These are phyloP conservation scores for Pseudomyrmex sp. DNA, from an alignment of 1,140 invertebrate species.

Conservation along the genomic window DNA sequence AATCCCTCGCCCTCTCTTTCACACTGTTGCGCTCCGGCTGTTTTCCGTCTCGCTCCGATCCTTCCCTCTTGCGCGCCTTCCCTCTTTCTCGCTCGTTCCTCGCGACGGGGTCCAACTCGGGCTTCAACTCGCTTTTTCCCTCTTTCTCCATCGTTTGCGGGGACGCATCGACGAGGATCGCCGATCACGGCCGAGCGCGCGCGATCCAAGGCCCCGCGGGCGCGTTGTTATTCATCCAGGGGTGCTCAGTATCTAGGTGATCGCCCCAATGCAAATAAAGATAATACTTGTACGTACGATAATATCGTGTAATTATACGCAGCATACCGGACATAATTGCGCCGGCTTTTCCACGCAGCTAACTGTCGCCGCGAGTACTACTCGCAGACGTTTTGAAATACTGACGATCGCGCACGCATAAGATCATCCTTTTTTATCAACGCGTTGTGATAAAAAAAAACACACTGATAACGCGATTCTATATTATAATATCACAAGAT, in stretches of 20 bases:
- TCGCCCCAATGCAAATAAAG: slow-evolving; percentile 63
- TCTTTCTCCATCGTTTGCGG: slow-evolving; percentile 8
- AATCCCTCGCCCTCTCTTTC: slow-evolving; percentile 64
- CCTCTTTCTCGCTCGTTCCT: slow-evolving; percentile 48
- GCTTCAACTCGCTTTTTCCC: slow-evolving; percentile 11
- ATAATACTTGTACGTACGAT: slow-evolving; percentile 40
- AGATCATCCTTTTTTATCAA: neutral
- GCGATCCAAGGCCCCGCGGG: slow-evolving; percentile 76
- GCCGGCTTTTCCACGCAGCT: slow-evolving; percentile 34
- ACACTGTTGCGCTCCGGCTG: slow-evolving; percentile 10
- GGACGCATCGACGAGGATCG: slow-evolving; percentile 66
- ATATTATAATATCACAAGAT: neutral
- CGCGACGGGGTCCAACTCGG: slow-evolving; percentile 25
- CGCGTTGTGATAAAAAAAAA: neutral
- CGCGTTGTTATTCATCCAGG: slow-evolving; percentile 71
- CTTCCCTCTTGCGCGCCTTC: slow-evolving; percentile 48
- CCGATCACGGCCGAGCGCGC: slow-evolving; percentile 73
- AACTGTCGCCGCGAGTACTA: neutral
- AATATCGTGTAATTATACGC: slow-evolving; percentile 31
- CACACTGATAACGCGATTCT: neutral
- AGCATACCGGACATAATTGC: slow-evolving; percentile 49
- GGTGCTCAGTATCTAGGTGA: slow-evolving; percentile 78
- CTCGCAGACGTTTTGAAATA: slow-evolving; percentile 5
- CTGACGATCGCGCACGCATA: neutral
- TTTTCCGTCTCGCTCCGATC: slow-evolving; percentile 25